Evolutionary conservation across 2,113 vertebrate species (phyloP), one percentile per base, ranked within the genome.

Genomic region (Cololabis saira): DNA sequence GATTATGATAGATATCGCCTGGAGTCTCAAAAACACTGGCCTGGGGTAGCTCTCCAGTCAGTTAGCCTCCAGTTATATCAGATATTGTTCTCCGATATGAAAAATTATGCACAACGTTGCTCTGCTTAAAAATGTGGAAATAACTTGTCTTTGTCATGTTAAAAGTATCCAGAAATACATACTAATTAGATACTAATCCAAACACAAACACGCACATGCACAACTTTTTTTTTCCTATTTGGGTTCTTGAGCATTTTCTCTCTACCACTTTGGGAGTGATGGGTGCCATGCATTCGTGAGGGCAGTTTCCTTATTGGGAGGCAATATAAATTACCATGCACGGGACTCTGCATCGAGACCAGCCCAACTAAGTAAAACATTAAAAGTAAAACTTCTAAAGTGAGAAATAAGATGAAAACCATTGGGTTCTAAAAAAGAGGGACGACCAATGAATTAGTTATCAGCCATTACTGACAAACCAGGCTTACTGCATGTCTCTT

Each of bases 391-490:
- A 87, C 81, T 90, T 90, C 30, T 75, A 71, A 78, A 84, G 66
- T 69, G 61, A 57, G 64, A 85, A 88, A 88, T 85, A 62, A 84
- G 86, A 89, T 85, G 67, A 82, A 86, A 87, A 86, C 62, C 55
- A 75, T 75, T 77, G 61, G 58, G 21, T 82, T 87, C 60, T 77
- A 76, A 82, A 78, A 84, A 69, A 64, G 63, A 84, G 65, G 78
- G 71, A 74, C 48, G 60, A 58, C 53, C 80, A 71, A 87, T 92
- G 78, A 91, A 92, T 92, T 87, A 91, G 80, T 89, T 78, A 91
- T 93, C 79, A 92, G 82, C 80, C 83, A 86, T 90, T 92, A 86
- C 84, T 82, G 82, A 87, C 80, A 84, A 87, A 89, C 70, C 67
- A 76, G 43, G 73, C 63, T 47, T 24, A 82, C 71, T 87, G 86